Evolutionary conservation across 2,113 vertebrate genomes (phyloP), one percentile per base, ranked within the genome.

Genomic region (Dryoscopus gambensis): DNA sequence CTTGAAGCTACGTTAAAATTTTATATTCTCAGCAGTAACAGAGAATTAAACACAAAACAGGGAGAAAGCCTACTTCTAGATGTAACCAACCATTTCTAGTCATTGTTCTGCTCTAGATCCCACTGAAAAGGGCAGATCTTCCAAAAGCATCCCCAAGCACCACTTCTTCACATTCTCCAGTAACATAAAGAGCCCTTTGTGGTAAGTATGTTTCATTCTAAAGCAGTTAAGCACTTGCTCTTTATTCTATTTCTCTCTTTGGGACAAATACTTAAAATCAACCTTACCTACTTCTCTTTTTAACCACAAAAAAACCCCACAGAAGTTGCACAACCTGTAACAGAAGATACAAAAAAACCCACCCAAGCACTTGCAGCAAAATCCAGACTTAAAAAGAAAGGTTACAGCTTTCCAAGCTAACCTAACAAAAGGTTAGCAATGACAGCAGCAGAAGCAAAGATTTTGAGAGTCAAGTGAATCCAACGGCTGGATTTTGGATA

Each of bases 181-280:
- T 79, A 77, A 71, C 1, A 10, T 28, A 71, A 50, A 91, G 56
- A 88, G 76, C 56, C 33, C 62, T 47, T 63, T 81, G 37, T 69
- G 80, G 35, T 46, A 77, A 88, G 68, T n/a, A 67, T 1, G 3
- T 57, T 92, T 90, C 31, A 82, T 92, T 86, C 67, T 69, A 84
- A 56, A 90, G 83, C 76, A 87, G 57, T 82, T 89, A 96, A 84
- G 57, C 53, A 49, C 33, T 69, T 80, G 62, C 40, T 75, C 21
- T 90, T 89, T n/a, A 76, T 47, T 93, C 89, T 94, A 78, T 84
- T 84, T 75, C 76, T 86, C 90, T 93, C 92, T 70, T 67, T 59
- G 76, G 68, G 60, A 84, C 21, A 92, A 95, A 89, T 65, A 90
- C 56, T 81, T 71, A 64, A 92, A 84, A 82, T 39, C 76, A 93